phyloP scores from a whole-genome alignment of 2,113 vertebrate genomes.

The Todiramphus chloris region DNA sequence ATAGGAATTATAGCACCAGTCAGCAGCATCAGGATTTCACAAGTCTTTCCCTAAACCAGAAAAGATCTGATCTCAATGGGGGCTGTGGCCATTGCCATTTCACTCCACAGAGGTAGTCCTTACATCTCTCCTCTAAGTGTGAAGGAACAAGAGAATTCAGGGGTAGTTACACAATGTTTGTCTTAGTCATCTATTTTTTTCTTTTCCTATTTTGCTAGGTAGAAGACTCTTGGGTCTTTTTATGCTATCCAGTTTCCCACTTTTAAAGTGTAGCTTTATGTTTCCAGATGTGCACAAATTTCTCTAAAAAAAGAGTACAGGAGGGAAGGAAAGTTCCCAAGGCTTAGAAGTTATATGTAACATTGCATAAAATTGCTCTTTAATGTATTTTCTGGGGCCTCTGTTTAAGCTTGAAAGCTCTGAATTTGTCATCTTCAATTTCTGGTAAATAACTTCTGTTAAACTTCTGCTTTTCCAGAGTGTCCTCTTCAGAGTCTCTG shows the following conservation, averaged over 20 bases:
- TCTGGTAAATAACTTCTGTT: slow-evolving; percentile 14
- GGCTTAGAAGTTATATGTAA: background rate
- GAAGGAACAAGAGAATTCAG: background rate
- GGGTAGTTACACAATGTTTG: background rate
- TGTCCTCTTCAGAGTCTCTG: background rate
- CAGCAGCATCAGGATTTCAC: background rate
- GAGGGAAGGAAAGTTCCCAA: background rate
- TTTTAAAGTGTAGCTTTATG: background rate
- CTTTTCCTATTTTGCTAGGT: background rate
- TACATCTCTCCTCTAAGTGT: background rate
- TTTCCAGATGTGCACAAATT: background rate
- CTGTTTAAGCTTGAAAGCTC: slow-evolving; percentile 17
- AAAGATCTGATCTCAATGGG: background rate
- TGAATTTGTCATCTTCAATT: background rate
- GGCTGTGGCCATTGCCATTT: background rate
- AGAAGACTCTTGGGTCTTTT: background rate
- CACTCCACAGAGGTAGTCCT: background rate
- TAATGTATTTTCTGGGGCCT: background rate
- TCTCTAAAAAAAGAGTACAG: background rate
- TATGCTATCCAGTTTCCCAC: background rate
- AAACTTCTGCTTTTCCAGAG: background rate
- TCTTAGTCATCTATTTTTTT: background rate
- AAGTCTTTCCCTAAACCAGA: background rate
- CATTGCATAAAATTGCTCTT: background rate
- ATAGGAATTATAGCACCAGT: background rate